Base-by-base conservation (phyloP, 2,797 vertebrate species). In the Anguilla anguilla region DNA sequence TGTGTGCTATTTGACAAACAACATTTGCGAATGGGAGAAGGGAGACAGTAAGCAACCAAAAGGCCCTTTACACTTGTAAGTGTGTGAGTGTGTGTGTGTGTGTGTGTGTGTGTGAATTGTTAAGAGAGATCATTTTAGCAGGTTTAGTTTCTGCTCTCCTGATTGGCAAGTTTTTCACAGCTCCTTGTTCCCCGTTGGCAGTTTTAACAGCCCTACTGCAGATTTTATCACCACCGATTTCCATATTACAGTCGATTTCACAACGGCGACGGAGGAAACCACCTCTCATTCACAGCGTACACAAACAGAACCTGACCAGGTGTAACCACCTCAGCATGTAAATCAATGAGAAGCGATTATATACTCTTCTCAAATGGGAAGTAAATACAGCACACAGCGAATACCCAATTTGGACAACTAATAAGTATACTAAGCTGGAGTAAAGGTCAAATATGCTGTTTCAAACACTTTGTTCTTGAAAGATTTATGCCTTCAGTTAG, bases 41-140 rank as follows among this genome's bases (percentile, higher is more conserved):
- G 87, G 85, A 87, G 88, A 87, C 91, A 93, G 92, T 93, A 90
- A 91, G 74, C 92, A 87, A 86, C 90, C 88, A 89, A 91, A 91
- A 86, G 83, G 83, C 59, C 84, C 67, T 25, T 67, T 86, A 89
- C 88, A 72, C 85, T 77, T 86, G 87, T 83, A 86, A 28, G 89
- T 53, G 10, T 55, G 69, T 61, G 28, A 69, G 74, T 89, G 87
- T 90, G 89, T 91, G 39, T 88, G 87, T 35, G 13, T 86, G 87
- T 85, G 89, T 89, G 87, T 86, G 89, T 83, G 85, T 91, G 94
- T 94, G 92, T 92, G 84, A 90, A 72, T 6, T 93, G 93, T 94
- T 94, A 81, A 67, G 81, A 84, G 81, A 51, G 25, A 88, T 72
- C 43, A 46, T 46, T 46, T 46, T 46, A 46, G 72, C 88, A 35